Conservation (phyloP, 2,888 invertebrate genomes). For the Lasioglossum leucozonium region DNA sequence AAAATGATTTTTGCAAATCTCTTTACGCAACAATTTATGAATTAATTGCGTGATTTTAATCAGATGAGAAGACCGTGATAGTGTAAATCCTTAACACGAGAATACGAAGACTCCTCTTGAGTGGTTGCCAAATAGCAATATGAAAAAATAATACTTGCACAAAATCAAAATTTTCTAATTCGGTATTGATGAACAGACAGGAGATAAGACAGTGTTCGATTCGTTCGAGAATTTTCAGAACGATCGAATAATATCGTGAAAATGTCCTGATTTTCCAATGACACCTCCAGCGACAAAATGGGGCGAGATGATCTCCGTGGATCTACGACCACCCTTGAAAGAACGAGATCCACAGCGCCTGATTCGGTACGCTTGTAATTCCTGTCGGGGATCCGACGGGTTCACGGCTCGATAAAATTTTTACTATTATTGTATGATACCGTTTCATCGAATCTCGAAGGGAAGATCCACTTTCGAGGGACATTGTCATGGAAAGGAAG, state of each 20-base stretch:
- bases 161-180: no score
- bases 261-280: neutral
- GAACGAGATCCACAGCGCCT: neutral
- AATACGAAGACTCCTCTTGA: no score
- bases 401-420: slow-evolving; percentile 8
- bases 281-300: neutral
- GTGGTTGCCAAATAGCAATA: no score
- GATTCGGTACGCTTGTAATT: neutral
- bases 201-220: neutral
- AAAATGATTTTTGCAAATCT: neutral
- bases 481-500: neutral
- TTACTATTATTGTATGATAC: slow-evolving; percentile 8
- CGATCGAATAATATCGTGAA: no score
- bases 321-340: neutral
- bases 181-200: neutral
- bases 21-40: no score
- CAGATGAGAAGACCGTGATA: no score
- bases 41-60: no score
- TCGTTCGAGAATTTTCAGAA: no score
- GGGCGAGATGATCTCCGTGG: neutral
- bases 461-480: neutral
- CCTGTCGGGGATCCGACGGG: neutral
- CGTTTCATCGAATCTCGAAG: neutral
- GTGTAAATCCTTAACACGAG: no score
- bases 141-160: no score